Evolutionary conservation across 2,888 invertebrate genomes (phyloP).

Genomic region (Xestoiulus laeticollis): DNA sequence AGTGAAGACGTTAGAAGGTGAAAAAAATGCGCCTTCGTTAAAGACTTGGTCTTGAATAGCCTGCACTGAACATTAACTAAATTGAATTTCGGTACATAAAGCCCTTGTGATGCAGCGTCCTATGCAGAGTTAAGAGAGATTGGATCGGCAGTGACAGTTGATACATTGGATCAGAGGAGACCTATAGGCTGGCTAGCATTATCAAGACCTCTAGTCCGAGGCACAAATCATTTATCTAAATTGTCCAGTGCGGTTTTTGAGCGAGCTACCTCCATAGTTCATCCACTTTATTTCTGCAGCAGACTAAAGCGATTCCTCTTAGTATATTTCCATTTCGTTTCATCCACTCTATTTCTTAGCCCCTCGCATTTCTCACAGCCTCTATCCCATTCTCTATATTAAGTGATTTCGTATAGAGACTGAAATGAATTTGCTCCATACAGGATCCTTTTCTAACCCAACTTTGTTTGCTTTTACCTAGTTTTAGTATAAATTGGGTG

Average conservation of each 20-base stretch:
- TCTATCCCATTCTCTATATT: not conserved
- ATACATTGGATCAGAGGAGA: constrained; percentile 9
- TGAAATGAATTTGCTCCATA: not conserved
- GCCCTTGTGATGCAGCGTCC: constrained; percentile 9
- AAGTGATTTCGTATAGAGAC: not conserved
- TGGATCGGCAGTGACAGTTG: constrained; percentile 9
- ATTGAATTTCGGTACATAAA: not conserved
- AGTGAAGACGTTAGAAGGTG: not conserved
- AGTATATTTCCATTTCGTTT: constrained; percentile 9
- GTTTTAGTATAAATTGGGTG: constrained; percentile 9
- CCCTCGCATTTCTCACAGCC: constrained; percentile 9
- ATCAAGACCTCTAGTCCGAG: constrained; percentile 9
- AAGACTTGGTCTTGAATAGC: constrained; percentile 9
- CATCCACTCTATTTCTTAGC: constrained; percentile 9
- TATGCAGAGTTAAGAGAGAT: constrained; percentile 9
- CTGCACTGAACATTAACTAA: not conserved
- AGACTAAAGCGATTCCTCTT: constrained; percentile 8
- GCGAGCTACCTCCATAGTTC: constrained; percentile 9
- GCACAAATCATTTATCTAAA: constrained; percentile 9
- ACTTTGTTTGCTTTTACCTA: constrained; percentile 9
- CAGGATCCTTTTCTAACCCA: not conserved
- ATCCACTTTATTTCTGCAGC: constrained; percentile 9
- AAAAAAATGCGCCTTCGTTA: not conserved
- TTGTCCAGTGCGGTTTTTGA: constrained; percentile 9
- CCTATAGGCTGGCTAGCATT: not conserved